Evolutionary conservation across 2,797 vertebrate species (phyloP), one percentile per base, ranked within the genome.

Genomic region (Crypturellus tataupa): DNA sequence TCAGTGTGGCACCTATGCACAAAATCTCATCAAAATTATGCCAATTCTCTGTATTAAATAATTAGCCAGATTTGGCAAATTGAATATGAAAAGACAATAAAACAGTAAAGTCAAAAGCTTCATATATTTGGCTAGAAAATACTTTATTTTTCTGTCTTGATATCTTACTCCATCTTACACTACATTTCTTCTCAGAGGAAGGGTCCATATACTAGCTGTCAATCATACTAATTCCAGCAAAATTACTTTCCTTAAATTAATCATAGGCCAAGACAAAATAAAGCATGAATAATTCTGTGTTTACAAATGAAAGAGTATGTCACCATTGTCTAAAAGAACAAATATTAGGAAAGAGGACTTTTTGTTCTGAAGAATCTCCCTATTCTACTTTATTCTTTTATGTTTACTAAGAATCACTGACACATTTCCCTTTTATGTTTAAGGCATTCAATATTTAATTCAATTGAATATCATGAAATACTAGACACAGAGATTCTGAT

Each of bases 231-330:
- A 95, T 94, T 94, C 82, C 80, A 86, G 33, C 19, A 91, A 96
- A 96, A 94, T 90, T 93, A 79, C 70, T 93, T 94, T 86, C 60
- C 21, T 92, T 94, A 91, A 93, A 93, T 90, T 85, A 91, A 90
- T 75, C 77, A 91, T 37, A 88, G 44, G 75, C 64, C 68, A 84
- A 86, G 78, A 78, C 71, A 95, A 94, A 88, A 94, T 27, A 88
- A 84, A 91, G 64, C 47, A 94, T 37, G 33, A 84, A 79, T 42
- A 18, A 88, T 64, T 46, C 33, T 55, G 60, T 85, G 64, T 78
- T 88, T 93, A 88, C 58, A 94, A 93, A 80, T 81, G 55, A 97
- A 95, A 93, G 69, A 42, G n/a, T 65, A 87, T 33, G n/a, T 51
- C 77, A 85, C 46, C 33, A 72, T 17, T 20, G 56, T 79, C 42